Evolutionary conservation across 2,888 invertebrate species (phyloP).

Genomic region (Tuberolachnus salignus): DNA sequence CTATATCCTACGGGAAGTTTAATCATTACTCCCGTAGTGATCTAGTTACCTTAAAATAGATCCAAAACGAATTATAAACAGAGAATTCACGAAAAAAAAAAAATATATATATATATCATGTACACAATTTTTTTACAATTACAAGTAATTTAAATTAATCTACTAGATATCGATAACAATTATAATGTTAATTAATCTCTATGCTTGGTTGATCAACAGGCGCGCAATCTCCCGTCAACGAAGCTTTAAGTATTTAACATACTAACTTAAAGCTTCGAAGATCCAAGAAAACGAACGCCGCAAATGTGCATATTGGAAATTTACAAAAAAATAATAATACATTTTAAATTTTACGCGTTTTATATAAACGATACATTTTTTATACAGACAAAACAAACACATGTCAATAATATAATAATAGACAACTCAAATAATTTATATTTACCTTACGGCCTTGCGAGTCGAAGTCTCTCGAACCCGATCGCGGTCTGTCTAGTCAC

Average conservation of each 20-base stretch:
- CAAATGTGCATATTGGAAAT: not conserved
- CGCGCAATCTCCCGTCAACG: constrained; percentile 42
- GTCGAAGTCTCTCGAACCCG: not conserved
- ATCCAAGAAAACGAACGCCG: constrained; percentile 22
- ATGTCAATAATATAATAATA: not conserved
- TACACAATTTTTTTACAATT: too few relatives aligned
- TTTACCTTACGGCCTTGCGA: too few relatives aligned
- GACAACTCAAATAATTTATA: too few relatives aligned
- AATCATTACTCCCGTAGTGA: constrained; percentile 40
- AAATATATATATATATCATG: too few relatives aligned
- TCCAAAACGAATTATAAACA: constrained; percentile 1
- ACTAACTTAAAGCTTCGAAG: constrained; percentile 33
- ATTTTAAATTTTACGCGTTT: too few relatives aligned
- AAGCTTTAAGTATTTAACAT: constrained; percentile 42
- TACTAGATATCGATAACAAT: too few relatives aligned
- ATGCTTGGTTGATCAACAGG: not conserved
- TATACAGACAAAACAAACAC: too few relatives aligned
- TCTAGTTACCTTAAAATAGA: constrained; percentile 53
- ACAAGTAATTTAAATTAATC: too few relatives aligned
- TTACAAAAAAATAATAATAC: too few relatives aligned
- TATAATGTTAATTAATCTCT: too few relatives aligned
- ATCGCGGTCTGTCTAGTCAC: constrained; percentile 23
- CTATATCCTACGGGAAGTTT: constrained; percentile 44
- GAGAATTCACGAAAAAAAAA: too few relatives aligned
- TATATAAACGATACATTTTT: too few relatives aligned